These are phyloP conservation scores for Harmothoe impar DNA, from an alignment of 2,888 invertebrate species.

Conservation along the genomic window DNA sequence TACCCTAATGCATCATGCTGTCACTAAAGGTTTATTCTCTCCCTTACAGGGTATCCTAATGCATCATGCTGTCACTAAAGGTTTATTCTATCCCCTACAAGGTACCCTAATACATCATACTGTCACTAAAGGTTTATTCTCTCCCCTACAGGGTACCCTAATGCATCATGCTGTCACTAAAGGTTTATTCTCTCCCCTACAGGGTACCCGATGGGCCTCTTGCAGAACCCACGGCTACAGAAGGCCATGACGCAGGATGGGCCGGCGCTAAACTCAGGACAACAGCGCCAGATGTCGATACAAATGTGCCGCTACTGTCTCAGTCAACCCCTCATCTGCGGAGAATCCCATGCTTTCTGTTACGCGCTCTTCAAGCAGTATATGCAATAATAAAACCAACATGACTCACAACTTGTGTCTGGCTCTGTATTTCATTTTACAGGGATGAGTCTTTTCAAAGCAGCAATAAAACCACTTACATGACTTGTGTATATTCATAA, in stretches of 20 bases:
- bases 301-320: background rate
- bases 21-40: no score
- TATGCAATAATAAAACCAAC: background rate
- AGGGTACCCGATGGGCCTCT: background rate
- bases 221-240: background rate
- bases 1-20: no score
- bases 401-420: background rate
- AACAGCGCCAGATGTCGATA: conserved; percentile 10
- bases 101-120: background rate
- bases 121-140: background rate
- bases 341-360: background rate
- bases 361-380: conserved; percentile 12
- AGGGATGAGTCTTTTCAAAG: no score
- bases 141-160: background rate
- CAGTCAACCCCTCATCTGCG: conserved; percentile 18
- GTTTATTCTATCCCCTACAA: background rate
- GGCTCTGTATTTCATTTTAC: background rate
- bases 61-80: background rate
- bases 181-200: background rate
- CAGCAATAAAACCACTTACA: no score
- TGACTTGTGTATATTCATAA: no score
- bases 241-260: background rate
- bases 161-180: no score
- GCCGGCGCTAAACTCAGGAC: background rate
- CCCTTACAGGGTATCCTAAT: background rate